These are phyloP conservation scores for Heliothis virescens DNA, from an alignment of 1,140 invertebrate species.

Conservation along the genomic window DNA sequence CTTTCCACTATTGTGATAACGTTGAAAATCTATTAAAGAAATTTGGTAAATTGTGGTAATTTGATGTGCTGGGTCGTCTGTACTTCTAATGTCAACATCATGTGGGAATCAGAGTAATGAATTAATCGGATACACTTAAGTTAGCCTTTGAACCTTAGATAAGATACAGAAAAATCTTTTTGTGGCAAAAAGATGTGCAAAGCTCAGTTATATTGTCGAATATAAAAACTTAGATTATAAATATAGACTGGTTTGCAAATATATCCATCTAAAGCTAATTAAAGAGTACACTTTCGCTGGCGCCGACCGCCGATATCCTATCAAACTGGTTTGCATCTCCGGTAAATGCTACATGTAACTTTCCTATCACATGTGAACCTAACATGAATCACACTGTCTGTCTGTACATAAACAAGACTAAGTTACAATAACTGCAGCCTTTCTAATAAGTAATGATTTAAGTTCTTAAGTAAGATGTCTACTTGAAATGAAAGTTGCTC, in stretches of 20 bases:
- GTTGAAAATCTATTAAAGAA: too few relatives aligned
- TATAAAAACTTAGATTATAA: not conserved
- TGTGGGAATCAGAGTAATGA: too few relatives aligned
- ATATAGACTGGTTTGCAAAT: not conserved
- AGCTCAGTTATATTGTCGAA: too few relatives aligned
- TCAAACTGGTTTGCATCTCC: constrained; percentile 29
- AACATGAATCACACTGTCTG: constrained; percentile 12
- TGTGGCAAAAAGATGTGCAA: too few relatives aligned
- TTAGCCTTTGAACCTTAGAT: too few relatives aligned
- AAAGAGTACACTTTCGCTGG: constrained; percentile 39
- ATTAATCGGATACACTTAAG: too few relatives aligned
- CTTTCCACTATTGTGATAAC: too few relatives aligned
- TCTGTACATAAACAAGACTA: constrained; percentile 8
- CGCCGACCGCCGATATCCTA: constrained; percentile 7
- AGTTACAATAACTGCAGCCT: not conserved
- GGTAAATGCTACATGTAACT: constrained; percentile 2
- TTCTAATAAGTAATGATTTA: constrained; percentile 11
- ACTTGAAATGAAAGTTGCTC: constrained; percentile 12
- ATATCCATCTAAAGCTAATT: not conserved
- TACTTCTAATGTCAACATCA: too few relatives aligned
- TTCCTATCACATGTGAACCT: constrained; percentile 1
- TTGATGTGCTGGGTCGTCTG: too few relatives aligned
- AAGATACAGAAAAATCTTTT: too few relatives aligned
- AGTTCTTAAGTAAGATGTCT: not conserved
- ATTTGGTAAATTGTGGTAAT: too few relatives aligned